Evolutionary conservation across 2,797 vertebrate genomes (phyloP), one percentile per base, ranked within the genome.

Genomic region (Acestrorhynchus altus): DNA sequence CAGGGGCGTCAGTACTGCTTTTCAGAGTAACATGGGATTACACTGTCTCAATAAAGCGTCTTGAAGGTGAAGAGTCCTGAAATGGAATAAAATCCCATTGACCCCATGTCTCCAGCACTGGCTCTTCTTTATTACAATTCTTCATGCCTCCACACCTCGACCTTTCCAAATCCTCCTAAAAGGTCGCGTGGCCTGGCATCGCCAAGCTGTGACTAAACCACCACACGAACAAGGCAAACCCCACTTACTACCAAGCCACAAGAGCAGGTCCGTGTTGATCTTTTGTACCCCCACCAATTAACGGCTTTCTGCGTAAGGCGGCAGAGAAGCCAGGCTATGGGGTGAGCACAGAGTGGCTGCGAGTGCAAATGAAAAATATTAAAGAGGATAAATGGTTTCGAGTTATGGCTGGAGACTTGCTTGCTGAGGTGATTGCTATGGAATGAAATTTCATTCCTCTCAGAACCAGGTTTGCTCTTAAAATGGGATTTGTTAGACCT

Each of bases 161-260:
- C 92, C 90, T 93, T 94, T 93, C 90, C 89, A 92, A 91, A 92
- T 89, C 87, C 87, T 88, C 88, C 90, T 90, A 90, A 92, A 93
- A 93, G 90, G 90, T 91, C 90, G 86, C 75, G 44, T 89, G 87
- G 87, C 88, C 82, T 76, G 46, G 85, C 80, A 86, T 91, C 87
- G 84, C 85, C 85, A 84, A 16, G 11, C n/a, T 47, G 31, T 44
- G 51, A 44, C 35, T 87, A 87, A 88, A 85, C 86, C 82, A 78
- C 78, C 66, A 77, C 74, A 87, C 81, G 87, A 89, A 84, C 76
- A 85, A 88, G 79, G 61, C 73, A 85, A 86, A 78, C 84, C 85
- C 82, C 60, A 83, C 86, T 87, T 87, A 86, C 86, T 80, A 81
- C 81, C 59, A 79, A 87, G 83, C 91, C 89, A 91, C 90, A 92